Evolutionary conservation across 2,888 invertebrate genomes (phyloP).

Genomic region (Chrysomela aeneicollis): DNA sequence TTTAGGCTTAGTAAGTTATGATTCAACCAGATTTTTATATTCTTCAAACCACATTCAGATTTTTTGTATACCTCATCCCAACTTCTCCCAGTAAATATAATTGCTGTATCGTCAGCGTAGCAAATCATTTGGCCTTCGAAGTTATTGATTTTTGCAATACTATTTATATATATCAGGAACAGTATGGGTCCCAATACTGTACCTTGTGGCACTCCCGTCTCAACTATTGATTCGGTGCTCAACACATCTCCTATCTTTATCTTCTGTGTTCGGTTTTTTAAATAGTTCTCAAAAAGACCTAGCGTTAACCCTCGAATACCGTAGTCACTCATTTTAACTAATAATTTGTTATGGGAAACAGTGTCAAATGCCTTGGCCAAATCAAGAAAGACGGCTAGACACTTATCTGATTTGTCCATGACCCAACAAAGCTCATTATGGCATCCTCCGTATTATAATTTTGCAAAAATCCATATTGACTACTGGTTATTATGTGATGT

Average conservation of each 20-base stretch:
- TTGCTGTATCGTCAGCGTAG: background rate
- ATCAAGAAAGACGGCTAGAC: constrained; percentile 10
- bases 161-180: constrained; percentile 9
- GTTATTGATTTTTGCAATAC: background rate
- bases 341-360: constrained; percentile 2
- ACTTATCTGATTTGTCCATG: background rate
- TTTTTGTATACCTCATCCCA: background rate
- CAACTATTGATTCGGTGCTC: constrained; percentile 4
- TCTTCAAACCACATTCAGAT: too few species aligned
- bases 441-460: background rate
- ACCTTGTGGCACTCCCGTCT: constrained; percentile 10
- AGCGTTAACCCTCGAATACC: constrained; percentile 12
- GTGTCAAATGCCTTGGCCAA: constrained; percentile 16
- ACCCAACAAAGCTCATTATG: background rate
- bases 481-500: background rate
- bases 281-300: constrained; percentile 2
- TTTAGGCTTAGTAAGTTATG: background rate
- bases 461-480: background rate
- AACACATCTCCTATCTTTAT: constrained; percentile 11
- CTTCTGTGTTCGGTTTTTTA: constrained; percentile 11
- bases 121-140: background rate
- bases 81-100: background rate
- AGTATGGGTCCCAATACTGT: constrained; percentile 1
- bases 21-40: too few species aligned
- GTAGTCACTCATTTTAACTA: constrained; percentile 9